phyloP scores from a whole-genome alignment of 2,113 vertebrate species.

The Xenopus borealis region DNA sequence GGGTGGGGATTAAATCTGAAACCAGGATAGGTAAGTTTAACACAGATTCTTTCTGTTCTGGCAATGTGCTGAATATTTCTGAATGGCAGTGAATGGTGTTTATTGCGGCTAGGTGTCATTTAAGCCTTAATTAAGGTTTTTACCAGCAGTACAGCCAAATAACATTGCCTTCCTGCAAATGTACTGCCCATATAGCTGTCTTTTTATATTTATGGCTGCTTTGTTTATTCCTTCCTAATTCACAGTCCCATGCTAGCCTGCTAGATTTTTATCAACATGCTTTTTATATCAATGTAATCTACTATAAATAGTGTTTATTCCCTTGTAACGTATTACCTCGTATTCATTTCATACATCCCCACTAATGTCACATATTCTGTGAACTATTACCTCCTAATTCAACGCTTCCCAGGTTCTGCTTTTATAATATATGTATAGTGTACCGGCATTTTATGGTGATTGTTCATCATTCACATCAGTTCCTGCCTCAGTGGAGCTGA shows the following conservation, averaged over 20 bases:
- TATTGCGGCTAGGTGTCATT: background rate
- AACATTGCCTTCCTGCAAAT: background rate
- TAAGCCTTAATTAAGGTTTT: background rate
- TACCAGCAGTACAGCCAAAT: background rate
- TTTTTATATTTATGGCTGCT: background rate
- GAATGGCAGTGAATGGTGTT: background rate
- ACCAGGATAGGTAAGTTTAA: no score
- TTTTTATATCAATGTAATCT: slow-evolving; percentile 32
- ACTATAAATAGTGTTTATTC: slow-evolving; percentile 9
- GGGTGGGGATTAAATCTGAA: no score
- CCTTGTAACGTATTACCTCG: slow-evolving; percentile 27
- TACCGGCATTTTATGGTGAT: no score
- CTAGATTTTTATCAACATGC: slow-evolving; percentile 25
- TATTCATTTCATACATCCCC: slow-evolving; percentile 16
- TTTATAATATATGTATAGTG: no score
- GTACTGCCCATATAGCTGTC: background rate
- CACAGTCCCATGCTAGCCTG: background rate
- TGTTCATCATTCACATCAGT: no score
- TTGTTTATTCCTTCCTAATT: slow-evolving; percentile 28
- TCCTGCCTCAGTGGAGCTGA: no score
- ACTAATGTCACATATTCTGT: slow-evolving; percentile 22
- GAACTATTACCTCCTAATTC: slow-evolving; percentile 25
- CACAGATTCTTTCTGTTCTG: no score
- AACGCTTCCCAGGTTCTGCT: slow-evolving; percentile 1
- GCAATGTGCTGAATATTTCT: background rate